Base-by-base conservation (phyloP, 2,113 vertebrate genomes). In the Ardeotis arabs region DNA sequence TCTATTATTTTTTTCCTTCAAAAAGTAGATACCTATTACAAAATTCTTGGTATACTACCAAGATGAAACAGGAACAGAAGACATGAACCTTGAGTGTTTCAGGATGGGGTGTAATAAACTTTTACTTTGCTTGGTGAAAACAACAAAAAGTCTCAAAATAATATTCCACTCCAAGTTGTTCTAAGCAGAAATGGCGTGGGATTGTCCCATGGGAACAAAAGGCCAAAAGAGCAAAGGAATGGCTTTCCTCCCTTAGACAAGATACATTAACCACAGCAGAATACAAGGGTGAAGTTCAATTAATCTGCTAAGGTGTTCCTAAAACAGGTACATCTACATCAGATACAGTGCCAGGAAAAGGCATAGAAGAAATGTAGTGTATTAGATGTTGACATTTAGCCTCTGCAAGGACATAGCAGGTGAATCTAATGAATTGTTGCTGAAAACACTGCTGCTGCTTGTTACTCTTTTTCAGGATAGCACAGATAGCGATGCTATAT, bases 401-500 rank as follows among this genome's bases (percentile, higher is more conserved):
- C 18, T 72, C 35, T 87, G 28, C 27, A 76, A 68, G 23, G 21
- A 52, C 33, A 31, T 4, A 41, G 6, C 29, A 28, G 23, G 35
- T 0, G 3, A 77, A 90, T 41, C 67, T 35, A 67, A 16, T 37
- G 19, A 11, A 22, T 12, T 44, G 22, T 7, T 56, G 31, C 18
- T 62, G 25, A 68, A 87, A 56, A 58, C 27, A 64, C 29, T 33
- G 22, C 29, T 83, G 9, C 18, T 74, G 5, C 28, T 55, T 45
- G 10, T 21, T 60, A 35, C 6, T 75, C 2, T n/a, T 87, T 87
- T 73, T 68, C 23, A 33, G 33, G n/a, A 20, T 16, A 74, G 8
- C 20, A 33, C 0, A 3, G 4, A 45, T 19, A 62, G 10, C 41
- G 21, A 31, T 1, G 0, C 21, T 53, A 41, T 8, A 7, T 23